Evolutionary conservation across 2,113 vertebrate species (phyloP), one percentile per base, ranked within the genome.

Genomic region (Myotis davidii): DNA sequence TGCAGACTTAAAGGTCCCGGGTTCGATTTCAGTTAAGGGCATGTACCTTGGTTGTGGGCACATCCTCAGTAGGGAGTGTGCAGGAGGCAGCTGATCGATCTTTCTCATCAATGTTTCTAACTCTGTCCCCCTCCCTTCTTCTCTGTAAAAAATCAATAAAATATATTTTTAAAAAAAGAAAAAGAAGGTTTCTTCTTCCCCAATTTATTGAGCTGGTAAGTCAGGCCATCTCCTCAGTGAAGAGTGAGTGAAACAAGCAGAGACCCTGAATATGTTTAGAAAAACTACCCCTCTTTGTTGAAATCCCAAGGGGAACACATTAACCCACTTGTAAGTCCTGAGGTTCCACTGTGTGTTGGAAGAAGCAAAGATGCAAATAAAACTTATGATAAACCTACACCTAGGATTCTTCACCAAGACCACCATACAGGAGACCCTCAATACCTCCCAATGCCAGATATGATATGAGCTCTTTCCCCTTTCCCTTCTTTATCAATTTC

Each of bases 271-370:
- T 4, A 4, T 5, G 45, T 14, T 73, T 34, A 25, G 72, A 59
- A 85, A 39, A 11, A 39, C 11, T 23, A 9, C 37, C 21, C 9
- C 0, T 70, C 37, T 65, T 93, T n/a, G 5, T 16, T 23, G 56
- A 77, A 39, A 13, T 5, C 37, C 18, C 56, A 39, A 9, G 14
- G 6, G 56, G 32, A 73, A 29, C 2, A 5, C 25, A 1, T 17
- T 13, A 52, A 4, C 7, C 18, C 0, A 6, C 32, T 10, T 18
- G 13, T 20, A 11, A 11, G 9, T 1, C 21, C 39, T 45, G 1
- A 1, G 11, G 37, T 14, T 23, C 56, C 1, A 9, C 48, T 82
- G 25, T 54, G 64, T 45, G 1, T 6, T 48, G 12, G 48, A 76
- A 39, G 6, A 20, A 45, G 7, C 5, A 45, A 74, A 83, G 52